Conservation (phyloP, 2,113 vertebrate species). For the Nestor notabilis region DNA sequence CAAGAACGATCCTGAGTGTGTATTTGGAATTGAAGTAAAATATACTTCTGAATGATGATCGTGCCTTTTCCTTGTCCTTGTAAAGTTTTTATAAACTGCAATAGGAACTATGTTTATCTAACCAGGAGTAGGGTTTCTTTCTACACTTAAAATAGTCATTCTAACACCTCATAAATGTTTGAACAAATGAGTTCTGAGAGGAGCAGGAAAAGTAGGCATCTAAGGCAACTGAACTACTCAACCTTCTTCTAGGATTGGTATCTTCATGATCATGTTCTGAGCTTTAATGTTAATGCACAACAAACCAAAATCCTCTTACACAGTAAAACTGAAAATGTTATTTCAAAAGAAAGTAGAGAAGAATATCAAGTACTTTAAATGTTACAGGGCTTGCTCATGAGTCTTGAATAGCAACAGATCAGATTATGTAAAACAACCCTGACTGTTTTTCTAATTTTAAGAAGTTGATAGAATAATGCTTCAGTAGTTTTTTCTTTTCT, state of each 20-base stretch:
- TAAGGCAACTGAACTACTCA: background rate
- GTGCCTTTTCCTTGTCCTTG: background rate
- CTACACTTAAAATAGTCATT: background rate
- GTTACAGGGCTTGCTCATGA: background rate
- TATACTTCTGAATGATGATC: background rate
- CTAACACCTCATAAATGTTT: background rate
- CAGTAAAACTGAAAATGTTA: background rate
- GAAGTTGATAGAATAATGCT: background rate
- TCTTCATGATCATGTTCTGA: background rate
- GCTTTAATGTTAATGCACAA: background rate
- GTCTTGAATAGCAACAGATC: background rate
- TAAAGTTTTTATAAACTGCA: background rate
- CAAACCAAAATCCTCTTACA: background rate
- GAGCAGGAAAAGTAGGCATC: background rate
- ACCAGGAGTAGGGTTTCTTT: background rate
- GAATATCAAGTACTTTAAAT: background rate
- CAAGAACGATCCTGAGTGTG: background rate
- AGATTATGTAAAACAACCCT: background rate
- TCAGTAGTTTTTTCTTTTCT: slow-evolving; percentile 18
- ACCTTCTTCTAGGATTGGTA: background rate
- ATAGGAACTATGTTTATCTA: background rate
- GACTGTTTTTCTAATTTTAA: slow-evolving; percentile 16
- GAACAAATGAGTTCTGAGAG: background rate
- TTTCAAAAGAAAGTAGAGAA: background rate
- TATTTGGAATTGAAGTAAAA: background rate